Base-by-base conservation (phyloP, 1,140 invertebrate genomes). In the Ganaspis sp. region DNA sequence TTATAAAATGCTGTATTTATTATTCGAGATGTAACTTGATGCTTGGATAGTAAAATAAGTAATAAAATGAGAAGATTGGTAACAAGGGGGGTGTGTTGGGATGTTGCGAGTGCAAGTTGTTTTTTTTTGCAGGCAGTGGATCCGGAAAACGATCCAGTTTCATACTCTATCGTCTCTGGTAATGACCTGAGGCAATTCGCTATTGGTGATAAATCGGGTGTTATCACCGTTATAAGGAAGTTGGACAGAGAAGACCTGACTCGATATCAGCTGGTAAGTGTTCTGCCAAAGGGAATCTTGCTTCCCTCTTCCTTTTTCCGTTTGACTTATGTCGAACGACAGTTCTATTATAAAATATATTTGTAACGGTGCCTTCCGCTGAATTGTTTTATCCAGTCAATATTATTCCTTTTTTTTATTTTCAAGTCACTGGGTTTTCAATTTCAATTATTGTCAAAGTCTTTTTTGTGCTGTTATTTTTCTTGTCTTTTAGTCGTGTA, bases 191-290 rank as follows among this genome's bases (percentile, higher is more conserved):
- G 95, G 15, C 96, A 97, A 86, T 98, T 98, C 86, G 92, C 94
- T 0, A 96, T 98, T 49, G 96, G 96, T 58, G 93, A 95, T 74
- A 95, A 94, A 83, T 96, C 94, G 12, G 97, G 97, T 5, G 93
- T 96, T 34, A 95, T 98, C 70, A 95, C 94, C 72, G 95, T 98
- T 75, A 96, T 96, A 84, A 92, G 95, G 77, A 95, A 95, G 87
- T 88, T 98, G 26, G 97, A 98, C 87, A 92, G 97, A 77, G 97
- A 98, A 92, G 95, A 96, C 82, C 88, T 97, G 2, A 97, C 96
- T 11, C 92, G 95, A 83, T 97, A 97, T 90, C 95, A 96, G 87
- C 87, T 97, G 90, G 95, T 96, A 92, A 92, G 92, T 86, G 74
- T 58, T 58, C 76, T 54, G 58, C 23, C 58, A 64, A 29, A 64